Conservation (phyloP, 1,140 invertebrate species). For the Micrasema minimum region DNA sequence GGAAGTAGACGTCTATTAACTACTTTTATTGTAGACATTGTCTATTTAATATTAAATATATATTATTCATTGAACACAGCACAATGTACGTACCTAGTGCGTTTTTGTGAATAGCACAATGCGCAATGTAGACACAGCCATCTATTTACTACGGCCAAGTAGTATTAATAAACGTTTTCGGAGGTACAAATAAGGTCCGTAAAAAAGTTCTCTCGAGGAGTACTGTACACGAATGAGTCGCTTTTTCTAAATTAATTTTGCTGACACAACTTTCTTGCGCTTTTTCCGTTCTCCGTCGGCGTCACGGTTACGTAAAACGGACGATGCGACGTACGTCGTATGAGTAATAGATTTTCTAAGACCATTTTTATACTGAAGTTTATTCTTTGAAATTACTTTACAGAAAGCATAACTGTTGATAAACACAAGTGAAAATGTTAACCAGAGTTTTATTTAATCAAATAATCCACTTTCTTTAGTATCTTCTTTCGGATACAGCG, state of each 20-base stretch:
- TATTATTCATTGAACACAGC: no score
- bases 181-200: no score
- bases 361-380: background rate
- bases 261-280: constrained; percentile 5
- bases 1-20: no score
- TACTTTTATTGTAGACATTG: no score
- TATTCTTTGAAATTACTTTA: background rate
- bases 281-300: background rate
- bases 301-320: background rate
- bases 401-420: background rate
- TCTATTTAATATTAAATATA: no score
- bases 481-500: no score
- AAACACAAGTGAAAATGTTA: background rate
- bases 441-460: background rate
- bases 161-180: no score
- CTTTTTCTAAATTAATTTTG: constrained; percentile 18
- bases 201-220: no score
- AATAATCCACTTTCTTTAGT: background rate
- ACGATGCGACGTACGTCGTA: background rate
- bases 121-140: no score
- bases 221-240: constrained; percentile 17
- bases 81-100: no score
- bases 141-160: no score
- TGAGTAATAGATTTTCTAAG: background rate
- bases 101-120: no score